A percentile compares a stretch with the other conserved stretches of the same genome.
These are phyloP conservation scores for Mythimna lalbum DNA, from an alignment of 2,888 invertebrate genomes.

Conservation along the genomic window DNA sequence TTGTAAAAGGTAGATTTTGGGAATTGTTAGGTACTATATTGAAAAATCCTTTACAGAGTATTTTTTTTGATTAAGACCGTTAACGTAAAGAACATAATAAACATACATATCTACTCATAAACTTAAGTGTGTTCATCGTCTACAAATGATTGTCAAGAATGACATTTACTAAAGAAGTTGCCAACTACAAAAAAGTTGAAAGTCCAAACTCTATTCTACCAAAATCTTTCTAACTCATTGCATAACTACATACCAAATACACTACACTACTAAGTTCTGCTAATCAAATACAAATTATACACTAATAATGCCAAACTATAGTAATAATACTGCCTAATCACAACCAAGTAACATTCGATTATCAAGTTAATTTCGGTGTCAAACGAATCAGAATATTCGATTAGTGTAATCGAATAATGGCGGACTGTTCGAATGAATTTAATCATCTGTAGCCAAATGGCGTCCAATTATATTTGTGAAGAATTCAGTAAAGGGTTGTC, in stretches of 20 bases:
- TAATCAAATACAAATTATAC: slow-evolving; percentile 41
- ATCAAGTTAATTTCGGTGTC: slow-evolving; percentile 61
- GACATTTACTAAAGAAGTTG: background rate
- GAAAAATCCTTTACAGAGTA: too few relatives aligned
- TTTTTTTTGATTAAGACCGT: too few relatives aligned
- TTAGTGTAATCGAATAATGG: slow-evolving; percentile 66
- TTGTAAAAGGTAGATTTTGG: background rate
- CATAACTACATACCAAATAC: slow-evolving; percentile 2
- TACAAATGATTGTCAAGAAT: background rate
- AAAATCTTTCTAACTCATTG: background rate
- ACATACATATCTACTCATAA: background rate
- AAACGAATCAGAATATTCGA: slow-evolving; percentile 61
- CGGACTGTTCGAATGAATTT: slow-evolving; percentile 66
- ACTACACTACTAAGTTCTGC: background rate
- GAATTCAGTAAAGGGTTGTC: slow-evolving; percentile 61
- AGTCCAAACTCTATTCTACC: background rate
- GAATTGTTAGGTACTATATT: too few relatives aligned
- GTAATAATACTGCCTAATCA: slow-evolving; percentile 47
- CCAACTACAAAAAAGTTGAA: background rate
- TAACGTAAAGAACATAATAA: too few relatives aligned
- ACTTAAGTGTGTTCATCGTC: background rate
- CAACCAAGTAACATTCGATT: slow-evolving; percentile 56
- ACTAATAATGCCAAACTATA: slow-evolving; percentile 8
- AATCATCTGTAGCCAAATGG: slow-evolving; percentile 65
- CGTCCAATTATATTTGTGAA: slow-evolving; percentile 59